phyloP scores from a whole-genome alignment of 2,797 vertebrate genomes.

The Poecilia picta region DNA sequence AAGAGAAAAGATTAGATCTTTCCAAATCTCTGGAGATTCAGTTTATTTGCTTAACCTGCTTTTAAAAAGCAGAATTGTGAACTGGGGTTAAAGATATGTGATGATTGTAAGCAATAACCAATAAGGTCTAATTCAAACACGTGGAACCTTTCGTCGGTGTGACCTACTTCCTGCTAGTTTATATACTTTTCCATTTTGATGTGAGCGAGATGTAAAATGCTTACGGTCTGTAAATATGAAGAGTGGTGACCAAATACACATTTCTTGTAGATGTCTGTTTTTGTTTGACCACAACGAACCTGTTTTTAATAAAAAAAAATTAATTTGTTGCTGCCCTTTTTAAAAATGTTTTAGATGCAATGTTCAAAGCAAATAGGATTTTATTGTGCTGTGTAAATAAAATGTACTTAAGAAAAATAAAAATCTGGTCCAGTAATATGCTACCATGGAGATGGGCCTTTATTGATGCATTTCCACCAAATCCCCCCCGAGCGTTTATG shows the following conservation, averaged over 20 bases:
- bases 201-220: slow-evolving; percentile 53
- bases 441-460: not conserved
- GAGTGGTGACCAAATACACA: slow-evolving; percentile 61
- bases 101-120: slow-evolving; percentile 1
- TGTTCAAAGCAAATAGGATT: not conserved
- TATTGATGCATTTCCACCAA: not conserved
- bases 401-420: not conserved
- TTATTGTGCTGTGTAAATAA: not conserved
- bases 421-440: not conserved
- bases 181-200: slow-evolving; percentile 56
- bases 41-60: not conserved
- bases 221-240: slow-evolving; percentile 53
- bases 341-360: not conserved
- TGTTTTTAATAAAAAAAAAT: not conserved
- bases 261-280: slow-evolving; percentile 32
- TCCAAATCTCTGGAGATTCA: not conserved
- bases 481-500: not conserved
- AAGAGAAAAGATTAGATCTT: not conserved
- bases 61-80: slow-evolving; percentile 1
- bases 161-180: slow-evolving; percentile 57
- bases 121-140: not conserved
- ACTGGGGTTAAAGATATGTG: not conserved
- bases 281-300: not conserved
- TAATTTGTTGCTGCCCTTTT: not conserved
- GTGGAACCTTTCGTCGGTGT: slow-evolving; percentile 11